Evolutionary conservation across 2,797 vertebrate genomes (phyloP).

Genomic region (Intellagama lesueurii): DNA sequence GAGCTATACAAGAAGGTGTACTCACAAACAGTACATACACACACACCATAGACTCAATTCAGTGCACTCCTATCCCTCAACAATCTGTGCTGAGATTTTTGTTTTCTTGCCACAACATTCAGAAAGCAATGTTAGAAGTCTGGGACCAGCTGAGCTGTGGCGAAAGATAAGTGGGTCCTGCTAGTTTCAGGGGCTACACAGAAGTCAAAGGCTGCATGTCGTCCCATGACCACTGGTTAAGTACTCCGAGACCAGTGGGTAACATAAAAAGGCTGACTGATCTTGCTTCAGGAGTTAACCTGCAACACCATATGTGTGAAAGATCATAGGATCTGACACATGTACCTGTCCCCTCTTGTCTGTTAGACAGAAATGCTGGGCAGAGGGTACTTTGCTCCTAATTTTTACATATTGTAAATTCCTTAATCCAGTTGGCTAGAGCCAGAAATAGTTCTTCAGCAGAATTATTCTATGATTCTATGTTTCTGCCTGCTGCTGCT

Average conservation of each 20-base stretch:
- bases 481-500: constrained; percentile 13
- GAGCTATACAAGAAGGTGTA: not conserved
- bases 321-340: not conserved
- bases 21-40: not conserved
- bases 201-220: not conserved
- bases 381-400: constrained; percentile 4
- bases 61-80: not conserved
- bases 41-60: no score
- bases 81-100: not conserved
- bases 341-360: not conserved
- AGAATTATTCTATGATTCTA: not conserved
- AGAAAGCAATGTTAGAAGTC: not conserved
- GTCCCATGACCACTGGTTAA: not conserved
- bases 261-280: no score
- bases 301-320: no score
- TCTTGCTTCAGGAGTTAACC: no score
- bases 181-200: not conserved
- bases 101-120: not conserved
- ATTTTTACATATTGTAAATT: constrained; percentile 31
- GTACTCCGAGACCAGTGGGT: no score
- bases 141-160: not conserved
- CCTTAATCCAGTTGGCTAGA: constrained; percentile 8
- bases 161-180: not conserved
- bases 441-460: constrained; percentile 33
- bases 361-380: not conserved